A percentile compares a stretch with the other conserved stretches of the same genome.
phyloP scores from a whole-genome alignment of 2,888 invertebrate species.

The Idaea biselata region DNA sequence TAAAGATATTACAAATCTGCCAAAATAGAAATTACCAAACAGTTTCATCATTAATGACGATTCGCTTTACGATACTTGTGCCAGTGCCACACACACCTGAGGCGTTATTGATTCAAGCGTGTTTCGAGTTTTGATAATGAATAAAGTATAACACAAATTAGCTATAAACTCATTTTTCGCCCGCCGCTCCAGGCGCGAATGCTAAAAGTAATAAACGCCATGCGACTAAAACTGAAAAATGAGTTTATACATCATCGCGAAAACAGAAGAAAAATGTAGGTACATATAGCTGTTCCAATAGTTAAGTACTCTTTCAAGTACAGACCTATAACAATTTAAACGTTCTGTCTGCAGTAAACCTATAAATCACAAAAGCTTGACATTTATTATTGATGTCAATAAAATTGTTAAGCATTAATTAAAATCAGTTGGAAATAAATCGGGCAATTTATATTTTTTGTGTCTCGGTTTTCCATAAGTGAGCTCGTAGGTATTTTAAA shows the following conservation, averaged over 20 bases:
- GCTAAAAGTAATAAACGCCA: too few relatives aligned
- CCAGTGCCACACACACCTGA: too few relatives aligned
- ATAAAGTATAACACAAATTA: too few relatives aligned
- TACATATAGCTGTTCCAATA: neutral
- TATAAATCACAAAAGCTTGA: constrained; percentile 6
- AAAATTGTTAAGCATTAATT: constrained; percentile 8
- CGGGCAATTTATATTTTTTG: neutral
- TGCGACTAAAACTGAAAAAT: too few relatives aligned
- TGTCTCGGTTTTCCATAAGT: neutral
- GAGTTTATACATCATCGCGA: too few relatives aligned
- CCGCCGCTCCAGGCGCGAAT: too few relatives aligned
- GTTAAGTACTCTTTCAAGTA: neutral
- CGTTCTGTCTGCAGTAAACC: neutral
- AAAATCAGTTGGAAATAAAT: constrained; percentile 7
- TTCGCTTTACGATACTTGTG: too few relatives aligned
- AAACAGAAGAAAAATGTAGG: too few relatives aligned
- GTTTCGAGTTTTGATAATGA: too few relatives aligned
- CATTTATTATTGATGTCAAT: constrained; percentile 10
- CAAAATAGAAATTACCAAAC: neutral
- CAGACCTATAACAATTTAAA: neutral
- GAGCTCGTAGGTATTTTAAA: neutral
- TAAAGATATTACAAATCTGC: neutral
- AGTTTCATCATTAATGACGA: too few relatives aligned
- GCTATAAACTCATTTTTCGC: too few relatives aligned
- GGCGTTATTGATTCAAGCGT: too few relatives aligned